Base-by-base conservation (phyloP, 2,113 vertebrate species). In the Melozone crissalis region DNA sequence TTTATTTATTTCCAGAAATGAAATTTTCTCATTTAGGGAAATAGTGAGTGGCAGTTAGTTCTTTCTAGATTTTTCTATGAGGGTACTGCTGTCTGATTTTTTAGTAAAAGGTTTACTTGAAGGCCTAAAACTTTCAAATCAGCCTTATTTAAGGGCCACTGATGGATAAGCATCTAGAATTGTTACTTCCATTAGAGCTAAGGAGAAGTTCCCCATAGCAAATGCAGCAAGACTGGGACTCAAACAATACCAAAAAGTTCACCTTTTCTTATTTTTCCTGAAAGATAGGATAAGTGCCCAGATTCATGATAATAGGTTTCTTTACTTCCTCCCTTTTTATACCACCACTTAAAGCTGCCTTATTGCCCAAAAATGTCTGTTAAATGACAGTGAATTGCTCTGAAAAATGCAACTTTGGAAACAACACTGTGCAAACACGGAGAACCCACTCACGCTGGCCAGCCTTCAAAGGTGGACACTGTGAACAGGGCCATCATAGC, bases 401-500 rank as follows among this genome's bases (percentile, higher is more conserved):
- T 83, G 51, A 35, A 62, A 93, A 89, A 51, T 5, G 3, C 43
- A 84, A 22, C 28, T 2, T 2, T 23, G 3, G 9, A 15, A 72
- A 52, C 19, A 84, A 28, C 0, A 1, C 62, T 35, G 43, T 62
- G 80, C 51, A 74, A 72, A 63, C 23, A 43, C 0, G 2, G 19
- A 88, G 49, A 65, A 35, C 4, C 27, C 93, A 98, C 99, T 99
- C 97, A 99, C 99, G 99, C 97, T 37, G 99, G 99, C 99, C 99
- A 99, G 97, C 99, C 99, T 96, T 99, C 99, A 39, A 99, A 99
- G 2, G 99, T 99, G 93, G 99, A 99, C 62, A 99, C 99, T 0
- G 99, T 99, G 97, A 99, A 99, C 73, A 99, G 98, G 5, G 99
- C 99, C 99, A 99, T 99, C 99, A 99, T 99, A 85, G 99, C 99